Evolutionary conservation across 1,140 invertebrate species (phyloP), one percentile per base, ranked within the genome.

Genomic region (Leptoteleia sp.): DNA sequence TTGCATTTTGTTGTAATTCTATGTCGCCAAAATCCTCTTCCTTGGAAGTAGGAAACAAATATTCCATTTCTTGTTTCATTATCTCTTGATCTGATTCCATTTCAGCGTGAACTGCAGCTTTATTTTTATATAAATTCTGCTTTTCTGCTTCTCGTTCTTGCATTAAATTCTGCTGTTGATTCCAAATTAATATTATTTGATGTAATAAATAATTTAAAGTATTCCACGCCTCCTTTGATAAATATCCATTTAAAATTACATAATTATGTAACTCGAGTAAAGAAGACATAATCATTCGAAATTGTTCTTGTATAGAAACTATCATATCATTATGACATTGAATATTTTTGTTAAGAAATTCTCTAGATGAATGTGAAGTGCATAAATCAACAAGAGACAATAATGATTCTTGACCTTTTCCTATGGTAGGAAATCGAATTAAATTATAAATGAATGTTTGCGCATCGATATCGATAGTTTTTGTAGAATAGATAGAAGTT

Each of bases 41-140:
- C 1, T 92, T 89, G 82, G 93, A 94, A 0, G 92, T 93, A 0
- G 96, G 96, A 81, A 98, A 98, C 65, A 94, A 89, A 82, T 92
- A 86, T 48, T 89, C 88, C 6, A 98, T 92, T 81, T 97, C 95
- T 16, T 91, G 83, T 35, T 92, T 88, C 0, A 93, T 91, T 61
- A 93, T 91, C 70, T 95, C 92, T 37, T 97, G 95, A 71, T 97
- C 96, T 4, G 93, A 92, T 82, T 92, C 88, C 19, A 90, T 89
- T 68, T 92, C 91, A 45, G 91, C 92, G 81, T 91, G 91, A 16
- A 71, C 33, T 8, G 76, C 43, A 0, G 48, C 37, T 45, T 94
- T 96, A 22, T 93, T 95, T 59, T 93, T 92, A 88, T 96, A 99
- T 6, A 98, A 85, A 79, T 93, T 94, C 43, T 96, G 94, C 54